phyloP scores from a whole-genome alignment of 2,888 invertebrate genomes.

The Machimus rusticus region DNA sequence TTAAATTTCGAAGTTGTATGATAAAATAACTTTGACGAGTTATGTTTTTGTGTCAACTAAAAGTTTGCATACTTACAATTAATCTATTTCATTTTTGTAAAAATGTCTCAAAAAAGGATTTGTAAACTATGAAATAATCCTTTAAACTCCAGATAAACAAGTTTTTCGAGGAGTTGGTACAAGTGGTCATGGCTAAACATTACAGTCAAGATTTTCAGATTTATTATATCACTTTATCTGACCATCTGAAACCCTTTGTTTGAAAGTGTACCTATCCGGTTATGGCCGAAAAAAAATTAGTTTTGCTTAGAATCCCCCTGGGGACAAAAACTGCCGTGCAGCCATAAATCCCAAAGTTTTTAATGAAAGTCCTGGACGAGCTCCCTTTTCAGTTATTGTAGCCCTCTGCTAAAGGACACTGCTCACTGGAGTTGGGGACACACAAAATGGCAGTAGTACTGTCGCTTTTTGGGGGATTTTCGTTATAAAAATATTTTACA shows the following conservation, averaged over 20 bases:
- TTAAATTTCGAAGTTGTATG: too few species aligned
- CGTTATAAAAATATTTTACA: background rate
- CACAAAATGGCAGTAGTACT: background rate
- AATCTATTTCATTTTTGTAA: background rate
- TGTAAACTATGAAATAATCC: background rate
- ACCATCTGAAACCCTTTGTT: background rate
- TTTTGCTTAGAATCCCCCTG: background rate
- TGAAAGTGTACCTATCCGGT: background rate
- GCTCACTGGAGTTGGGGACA: background rate
- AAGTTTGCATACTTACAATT: background rate
- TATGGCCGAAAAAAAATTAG: background rate
- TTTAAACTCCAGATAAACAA: background rate
- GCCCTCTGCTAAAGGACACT: background rate
- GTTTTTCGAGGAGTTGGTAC: background rate
- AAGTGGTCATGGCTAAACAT: background rate
- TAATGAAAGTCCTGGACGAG: background rate
- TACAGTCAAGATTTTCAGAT: background rate
- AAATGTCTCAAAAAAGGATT: background rate
- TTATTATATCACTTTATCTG: background rate
- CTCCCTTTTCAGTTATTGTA: background rate
- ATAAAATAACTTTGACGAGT: too few species aligned
- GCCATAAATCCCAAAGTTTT: background rate
- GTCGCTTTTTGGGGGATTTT: background rate
- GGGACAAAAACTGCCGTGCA: background rate
- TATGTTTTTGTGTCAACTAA: background rate